A percentile compares a stretch with the other conserved stretches of the same genome.
Evolutionary conservation across 2,797 vertebrate species (phyloP).

Genomic region (Rhynchonycteris naso): DNA sequence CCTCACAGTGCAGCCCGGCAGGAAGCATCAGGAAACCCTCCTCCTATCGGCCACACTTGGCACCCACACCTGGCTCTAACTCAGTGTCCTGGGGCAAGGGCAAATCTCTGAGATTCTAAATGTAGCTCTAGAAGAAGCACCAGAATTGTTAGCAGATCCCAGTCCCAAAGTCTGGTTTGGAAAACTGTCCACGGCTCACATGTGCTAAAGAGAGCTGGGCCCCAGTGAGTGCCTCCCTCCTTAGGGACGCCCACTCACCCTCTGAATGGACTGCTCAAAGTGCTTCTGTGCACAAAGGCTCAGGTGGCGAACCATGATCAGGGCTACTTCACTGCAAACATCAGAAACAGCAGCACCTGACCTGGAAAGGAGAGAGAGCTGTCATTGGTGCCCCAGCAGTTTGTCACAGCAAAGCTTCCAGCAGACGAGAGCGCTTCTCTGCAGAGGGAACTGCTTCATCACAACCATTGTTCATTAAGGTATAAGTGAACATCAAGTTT

Average conservation of each 20-base stretch:
- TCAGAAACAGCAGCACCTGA: constrained; percentile 85
- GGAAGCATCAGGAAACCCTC: neutral
- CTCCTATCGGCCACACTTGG: neutral
- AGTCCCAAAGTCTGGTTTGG: neutral
- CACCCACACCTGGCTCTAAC: neutral
- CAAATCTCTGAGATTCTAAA: neutral
- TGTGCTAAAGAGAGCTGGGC: neutral
- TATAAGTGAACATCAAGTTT: too few species aligned
- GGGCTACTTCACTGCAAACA: constrained; percentile 89
- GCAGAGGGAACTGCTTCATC: neutral
- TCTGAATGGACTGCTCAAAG: constrained; percentile 90
- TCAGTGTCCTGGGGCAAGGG: neutral
- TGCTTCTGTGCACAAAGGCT: constrained; percentile 83
- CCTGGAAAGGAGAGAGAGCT: neutral
- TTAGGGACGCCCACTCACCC: constrained; percentile 63
- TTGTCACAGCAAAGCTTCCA: neutral
- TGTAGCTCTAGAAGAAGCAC: neutral
- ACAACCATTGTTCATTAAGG: neutral
- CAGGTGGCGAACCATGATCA: constrained; percentile 87
- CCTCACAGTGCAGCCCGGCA: neutral
- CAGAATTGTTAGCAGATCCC: neutral
- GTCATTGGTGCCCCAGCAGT: too few species aligned
- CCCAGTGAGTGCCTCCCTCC: too few species aligned
- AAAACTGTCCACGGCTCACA: neutral
- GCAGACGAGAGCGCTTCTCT: too few species aligned